phyloP scores from a whole-genome alignment of 2,797 vertebrate genomes.

The Lycodopsis pacificus region DNA sequence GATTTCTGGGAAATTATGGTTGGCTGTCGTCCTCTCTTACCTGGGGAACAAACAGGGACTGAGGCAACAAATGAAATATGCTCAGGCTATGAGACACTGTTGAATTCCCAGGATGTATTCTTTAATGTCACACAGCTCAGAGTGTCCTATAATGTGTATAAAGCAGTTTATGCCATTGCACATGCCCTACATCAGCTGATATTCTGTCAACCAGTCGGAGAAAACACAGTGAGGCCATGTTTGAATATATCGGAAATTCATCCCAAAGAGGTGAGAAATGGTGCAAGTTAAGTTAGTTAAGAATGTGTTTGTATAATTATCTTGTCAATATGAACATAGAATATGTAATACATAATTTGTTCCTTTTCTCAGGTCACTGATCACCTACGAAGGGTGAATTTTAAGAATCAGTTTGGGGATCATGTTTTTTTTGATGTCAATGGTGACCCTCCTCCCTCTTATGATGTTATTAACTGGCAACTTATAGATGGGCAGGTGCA shows the following conservation, averaged over 20 bases:
- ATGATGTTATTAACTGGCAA: slow-evolving; percentile 86
- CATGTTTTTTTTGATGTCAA: slow-evolving; percentile 81
- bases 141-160: slow-evolving; percentile 84
- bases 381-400: slow-evolving; percentile 73
- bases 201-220: slow-evolving; percentile 66
- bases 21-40: slow-evolving; percentile 70
- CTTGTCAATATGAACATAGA: not conserved
- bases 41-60: not conserved
- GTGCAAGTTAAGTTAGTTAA: not conserved
- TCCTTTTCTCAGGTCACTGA: slow-evolving; percentile 68
- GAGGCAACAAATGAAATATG: slow-evolving; percentile 55
- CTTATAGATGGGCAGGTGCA: slow-evolving; percentile 77
- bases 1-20: slow-evolving; percentile 82
- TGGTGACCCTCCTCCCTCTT: slow-evolving; percentile 81
- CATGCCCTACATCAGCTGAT: slow-evolving; percentile 80
- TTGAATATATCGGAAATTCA: slow-evolving; percentile 73
- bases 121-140: slow-evolving; percentile 83
- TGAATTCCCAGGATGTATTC: slow-evolving; percentile 69
- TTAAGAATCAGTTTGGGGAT: slow-evolving; percentile 77
- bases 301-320: not conserved
- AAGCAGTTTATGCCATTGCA: slow-evolving; percentile 84
- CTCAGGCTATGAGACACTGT: slow-evolving; percentile 73
- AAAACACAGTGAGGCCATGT: slow-evolving; percentile 48
- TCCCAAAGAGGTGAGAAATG: slow-evolving; percentile 70
- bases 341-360: not conserved